These are phyloP conservation scores for Hyles vespertilio DNA, from an alignment of 1,140 invertebrate species.

Conservation along the genomic window DNA sequence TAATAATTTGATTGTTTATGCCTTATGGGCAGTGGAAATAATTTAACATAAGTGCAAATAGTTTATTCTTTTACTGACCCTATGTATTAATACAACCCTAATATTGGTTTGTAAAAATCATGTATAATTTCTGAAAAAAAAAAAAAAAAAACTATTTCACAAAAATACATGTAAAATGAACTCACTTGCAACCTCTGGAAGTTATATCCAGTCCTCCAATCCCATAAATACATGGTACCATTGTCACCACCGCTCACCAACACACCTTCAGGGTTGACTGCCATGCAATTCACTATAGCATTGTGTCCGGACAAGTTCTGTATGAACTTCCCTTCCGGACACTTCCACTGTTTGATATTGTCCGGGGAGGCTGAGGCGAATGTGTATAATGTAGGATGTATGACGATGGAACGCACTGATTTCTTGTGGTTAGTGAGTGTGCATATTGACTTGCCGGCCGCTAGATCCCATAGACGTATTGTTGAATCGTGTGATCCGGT, in stretches of 20 bases:
- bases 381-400: slow-evolving; percentile 96
- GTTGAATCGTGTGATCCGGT: slow-evolving; percentile 91
- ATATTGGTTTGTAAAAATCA: no score
- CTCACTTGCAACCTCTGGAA: slow-evolving; percentile 90
- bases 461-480: slow-evolving; percentile 97
- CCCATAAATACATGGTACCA: slow-evolving; percentile 99
- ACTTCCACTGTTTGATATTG: slow-evolving; percentile 99
- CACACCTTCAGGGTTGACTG: slow-evolving; percentile 95
- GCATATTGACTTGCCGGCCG: slow-evolving; percentile 94
- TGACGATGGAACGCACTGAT: slow-evolving; percentile 92
- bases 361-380: slow-evolving; percentile 99
- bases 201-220: slow-evolving; percentile 99
- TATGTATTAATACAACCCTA: no score
- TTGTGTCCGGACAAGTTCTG: slow-evolving; percentile 99
- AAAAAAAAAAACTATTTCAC: no score
- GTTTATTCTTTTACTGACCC: no score
- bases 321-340: slow-evolving; percentile 98
- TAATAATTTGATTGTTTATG: no score
- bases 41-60: no score
- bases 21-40: no score
- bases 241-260: slow-evolving; percentile 99
- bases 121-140: no score
- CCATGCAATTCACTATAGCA: slow-evolving; percentile 97
- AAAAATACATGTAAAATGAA: neutral
- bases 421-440: slow-evolving; percentile 99